These are phyloP conservation scores for Ia io DNA, from an alignment of 2,113 vertebrate genomes.

Conservation along the genomic window DNA sequence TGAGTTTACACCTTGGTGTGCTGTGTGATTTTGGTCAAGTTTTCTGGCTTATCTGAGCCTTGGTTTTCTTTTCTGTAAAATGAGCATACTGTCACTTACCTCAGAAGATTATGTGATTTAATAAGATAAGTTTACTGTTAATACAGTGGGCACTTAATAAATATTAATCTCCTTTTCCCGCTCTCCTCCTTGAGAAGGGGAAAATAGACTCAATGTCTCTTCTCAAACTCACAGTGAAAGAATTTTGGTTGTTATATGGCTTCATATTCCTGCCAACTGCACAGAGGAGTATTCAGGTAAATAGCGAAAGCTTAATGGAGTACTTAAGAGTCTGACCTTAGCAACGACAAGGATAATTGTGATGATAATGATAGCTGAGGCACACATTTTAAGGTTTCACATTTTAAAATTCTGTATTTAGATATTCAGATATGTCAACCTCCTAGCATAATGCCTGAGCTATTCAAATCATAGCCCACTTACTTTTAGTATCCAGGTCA, in stretches of 20 bases:
- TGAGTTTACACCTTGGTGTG: background rate
- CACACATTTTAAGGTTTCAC: background rate
- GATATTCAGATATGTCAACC: background rate
- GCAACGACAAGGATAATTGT: background rate
- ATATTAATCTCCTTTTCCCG: background rate
- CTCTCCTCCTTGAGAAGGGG: background rate
- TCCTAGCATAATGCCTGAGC: background rate
- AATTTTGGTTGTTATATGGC: background rate
- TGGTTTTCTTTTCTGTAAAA: background rate
- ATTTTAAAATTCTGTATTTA: background rate
- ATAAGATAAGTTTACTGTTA: background rate
- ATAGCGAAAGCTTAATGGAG: background rate
- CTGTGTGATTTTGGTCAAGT: background rate
- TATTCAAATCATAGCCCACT: background rate
- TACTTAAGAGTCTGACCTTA: background rate
- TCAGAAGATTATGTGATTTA: background rate
- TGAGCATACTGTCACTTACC: background rate
- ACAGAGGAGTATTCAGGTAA: background rate
- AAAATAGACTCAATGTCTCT: background rate
- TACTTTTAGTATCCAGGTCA: background rate
- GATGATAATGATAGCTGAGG: background rate
- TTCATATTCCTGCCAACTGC: background rate
- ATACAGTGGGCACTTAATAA: background rate
- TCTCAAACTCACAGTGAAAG: background rate
- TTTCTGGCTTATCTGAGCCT: background rate